A percentile compares a stretch with the other conserved stretches of the same genome.
Evolutionary conservation across 2,113 vertebrate species (phyloP).

Genomic region (Petromus typicus): DNA sequence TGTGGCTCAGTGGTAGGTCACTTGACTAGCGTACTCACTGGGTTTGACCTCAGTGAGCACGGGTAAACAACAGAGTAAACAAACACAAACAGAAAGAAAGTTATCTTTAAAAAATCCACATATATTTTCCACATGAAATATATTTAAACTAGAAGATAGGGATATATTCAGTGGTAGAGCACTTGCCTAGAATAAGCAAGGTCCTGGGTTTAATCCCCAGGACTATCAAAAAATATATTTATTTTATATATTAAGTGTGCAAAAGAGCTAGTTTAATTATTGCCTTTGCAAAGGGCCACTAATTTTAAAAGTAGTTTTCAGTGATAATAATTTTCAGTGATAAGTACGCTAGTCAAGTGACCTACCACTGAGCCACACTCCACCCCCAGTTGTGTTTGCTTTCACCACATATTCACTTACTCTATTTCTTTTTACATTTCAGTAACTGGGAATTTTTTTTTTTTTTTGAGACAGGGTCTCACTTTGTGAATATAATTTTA

Average conservation of each 20-base stretch:
- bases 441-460: no score
- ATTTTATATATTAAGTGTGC: neutral
- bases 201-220: neutral
- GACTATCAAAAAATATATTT: neutral
- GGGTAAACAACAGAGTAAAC: neutral
- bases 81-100: neutral
- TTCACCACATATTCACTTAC: no score
- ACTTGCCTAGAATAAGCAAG: neutral
- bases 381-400: no score
- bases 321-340: no score
- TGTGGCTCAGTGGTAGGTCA: neutral
- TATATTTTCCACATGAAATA: constrained; percentile 31
- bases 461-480: no score
- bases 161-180: neutral
- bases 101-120: constrained; percentile 17
- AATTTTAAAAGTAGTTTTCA: constrained; percentile 60
- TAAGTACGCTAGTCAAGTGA: no score
- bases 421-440: no score
- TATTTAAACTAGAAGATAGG: neutral
- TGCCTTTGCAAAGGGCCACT: neutral
- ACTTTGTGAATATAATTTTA: neutral
- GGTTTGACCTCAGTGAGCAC: neutral
- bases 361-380: no score
- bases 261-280: neutral
- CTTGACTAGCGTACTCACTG: neutral